Base-by-base conservation (phyloP, 1,140 invertebrate genomes). In the Pogonognathellus flavescens region DNA sequence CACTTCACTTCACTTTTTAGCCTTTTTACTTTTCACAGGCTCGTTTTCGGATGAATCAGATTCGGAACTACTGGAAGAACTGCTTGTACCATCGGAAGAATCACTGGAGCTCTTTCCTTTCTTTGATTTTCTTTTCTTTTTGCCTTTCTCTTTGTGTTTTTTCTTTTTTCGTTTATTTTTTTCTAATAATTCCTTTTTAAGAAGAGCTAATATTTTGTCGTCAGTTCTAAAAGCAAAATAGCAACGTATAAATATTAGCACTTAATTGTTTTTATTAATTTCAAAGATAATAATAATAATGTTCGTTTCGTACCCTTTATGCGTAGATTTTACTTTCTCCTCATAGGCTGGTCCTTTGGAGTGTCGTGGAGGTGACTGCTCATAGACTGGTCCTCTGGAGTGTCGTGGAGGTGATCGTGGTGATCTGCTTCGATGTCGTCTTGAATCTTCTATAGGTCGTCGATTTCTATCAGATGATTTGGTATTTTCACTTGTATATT, bases 111-210 rank as follows among this genome's bases (percentile, higher is more conserved):
- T 31, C 14, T 72, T 22, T 16, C 0, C 5, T 8, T 76, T 76
- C 70, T 76, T 31, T 9, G 59, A 18, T 16, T 76, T 76, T 5
- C 31, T 70, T 72, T 66, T 49, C 80, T 62, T 85, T 31, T 80
- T 85, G 4, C 60, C 16, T 20, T 86, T 86, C 0, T 76, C 81
- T 55, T 83, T 53, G 10, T 41, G 31, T 50, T 59, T 66, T 84
- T 84, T 84, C 20, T 85, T 85, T 25, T 81, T 76, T 62, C 76
- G 53, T 41, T 81, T 82, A 31, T 82, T 57, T 80, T 85, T 62
- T 59, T 62, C 31, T 57, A 86, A 13, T n/a, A 76, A 50, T 18
- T 86, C 85, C 41, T 86, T 82, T 57, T 86, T 86, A 22, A 86
- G 59, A 14, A 86, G 50, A 31, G 62, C 81, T 18, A 86, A 25